Evolutionary conservation across 1,140 invertebrate genomes (phyloP).

Genomic region (Hestina assimilis): DNA sequence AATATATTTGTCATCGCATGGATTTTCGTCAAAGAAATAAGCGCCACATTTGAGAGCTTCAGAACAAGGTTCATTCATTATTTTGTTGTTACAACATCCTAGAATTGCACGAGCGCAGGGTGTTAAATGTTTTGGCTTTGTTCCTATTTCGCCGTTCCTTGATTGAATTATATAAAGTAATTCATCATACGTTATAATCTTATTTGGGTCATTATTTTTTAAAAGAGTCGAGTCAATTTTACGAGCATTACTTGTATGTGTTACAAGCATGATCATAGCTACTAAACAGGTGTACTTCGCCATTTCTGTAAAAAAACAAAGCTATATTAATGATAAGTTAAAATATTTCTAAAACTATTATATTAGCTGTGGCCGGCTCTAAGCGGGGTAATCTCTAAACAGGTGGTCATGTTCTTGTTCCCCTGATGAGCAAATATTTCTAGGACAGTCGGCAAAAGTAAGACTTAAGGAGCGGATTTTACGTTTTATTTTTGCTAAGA

Average conservation of each 20-base stretch:
- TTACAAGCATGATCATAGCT: not conserved
- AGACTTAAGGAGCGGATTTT: too few species aligned
- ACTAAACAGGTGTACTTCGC: conserved; percentile 5
- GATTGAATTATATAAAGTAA: conserved; percentile 48
- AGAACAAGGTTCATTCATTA: conserved; percentile 56
- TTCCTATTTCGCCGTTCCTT: conserved; percentile 32
- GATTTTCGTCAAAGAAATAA: conserved; percentile 66
- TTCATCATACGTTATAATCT: conserved; percentile 46
- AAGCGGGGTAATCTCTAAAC: too few species aligned
- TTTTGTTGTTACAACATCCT: conserved; percentile 49
- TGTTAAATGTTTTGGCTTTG: conserved; percentile 41
- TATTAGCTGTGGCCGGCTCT: too few species aligned
- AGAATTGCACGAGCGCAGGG: conserved; percentile 65
- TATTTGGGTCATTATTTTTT: conserved; percentile 13
- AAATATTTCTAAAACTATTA: not conserved
- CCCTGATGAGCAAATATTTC: too few species aligned
- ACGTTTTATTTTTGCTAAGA: too few species aligned
- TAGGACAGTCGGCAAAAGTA: too few species aligned
- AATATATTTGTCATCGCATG: conserved; percentile 62
- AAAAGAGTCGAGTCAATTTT: conserved; percentile 15
- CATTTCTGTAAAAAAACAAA: conserved; percentile 21
- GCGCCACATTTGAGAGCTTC: conserved; percentile 58
- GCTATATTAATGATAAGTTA: not conserved
- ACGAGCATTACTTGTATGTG: conserved; percentile 31
- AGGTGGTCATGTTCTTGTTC: too few species aligned